Evolutionary conservation across 1,140 invertebrate genomes (phyloP).

Genomic region (Drosophila ercepeae): DNA sequence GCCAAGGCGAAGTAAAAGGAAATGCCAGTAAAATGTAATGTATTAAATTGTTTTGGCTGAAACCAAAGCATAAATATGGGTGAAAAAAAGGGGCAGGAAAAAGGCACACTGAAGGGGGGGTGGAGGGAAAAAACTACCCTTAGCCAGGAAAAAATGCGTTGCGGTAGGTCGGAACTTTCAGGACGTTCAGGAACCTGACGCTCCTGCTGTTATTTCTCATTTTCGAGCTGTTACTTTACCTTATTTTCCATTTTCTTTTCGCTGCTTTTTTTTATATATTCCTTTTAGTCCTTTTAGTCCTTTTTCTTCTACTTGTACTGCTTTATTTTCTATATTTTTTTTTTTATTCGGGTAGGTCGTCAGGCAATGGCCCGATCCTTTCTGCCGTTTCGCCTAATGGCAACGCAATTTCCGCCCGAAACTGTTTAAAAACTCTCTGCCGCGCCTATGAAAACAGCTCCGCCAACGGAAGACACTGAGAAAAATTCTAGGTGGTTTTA

Average conservation of each 20-base stretch:
- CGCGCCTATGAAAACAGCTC: constrained; percentile 51
- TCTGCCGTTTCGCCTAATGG: constrained; percentile 54
- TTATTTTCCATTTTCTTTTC: constrained; percentile 52
- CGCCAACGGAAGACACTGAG: constrained; percentile 16
- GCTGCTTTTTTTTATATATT: constrained; percentile 29
- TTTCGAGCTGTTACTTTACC: constrained; percentile 38
- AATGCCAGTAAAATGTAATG: constrained; percentile 71
- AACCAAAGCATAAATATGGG: constrained; percentile 44
- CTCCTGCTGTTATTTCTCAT: constrained; percentile 38
- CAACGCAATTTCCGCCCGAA: constrained; percentile 71
- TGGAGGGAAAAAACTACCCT: constrained; percentile 54
- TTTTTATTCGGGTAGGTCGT: constrained; percentile 63
- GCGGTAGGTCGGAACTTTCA: constrained; percentile 62
- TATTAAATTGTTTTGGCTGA: constrained; percentile 76
- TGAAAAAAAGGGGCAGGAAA: not conserved
- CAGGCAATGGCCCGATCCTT: constrained; percentile 18
- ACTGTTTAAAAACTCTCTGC: constrained; percentile 40
- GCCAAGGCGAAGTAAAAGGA: constrained; percentile 45
- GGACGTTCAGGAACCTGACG: not conserved
- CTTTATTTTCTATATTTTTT: constrained; percentile 10
- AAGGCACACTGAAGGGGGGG: not conserved
- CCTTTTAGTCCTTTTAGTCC: constrained; percentile 12
- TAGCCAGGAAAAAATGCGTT: constrained; percentile 70
- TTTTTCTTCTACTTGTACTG: constrained; percentile 1
- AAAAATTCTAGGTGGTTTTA: constrained; percentile 2